These are phyloP conservation scores for Phoenicopterus ruber DNA, from an alignment of 2,113 vertebrate genomes.

Conservation along the genomic window DNA sequence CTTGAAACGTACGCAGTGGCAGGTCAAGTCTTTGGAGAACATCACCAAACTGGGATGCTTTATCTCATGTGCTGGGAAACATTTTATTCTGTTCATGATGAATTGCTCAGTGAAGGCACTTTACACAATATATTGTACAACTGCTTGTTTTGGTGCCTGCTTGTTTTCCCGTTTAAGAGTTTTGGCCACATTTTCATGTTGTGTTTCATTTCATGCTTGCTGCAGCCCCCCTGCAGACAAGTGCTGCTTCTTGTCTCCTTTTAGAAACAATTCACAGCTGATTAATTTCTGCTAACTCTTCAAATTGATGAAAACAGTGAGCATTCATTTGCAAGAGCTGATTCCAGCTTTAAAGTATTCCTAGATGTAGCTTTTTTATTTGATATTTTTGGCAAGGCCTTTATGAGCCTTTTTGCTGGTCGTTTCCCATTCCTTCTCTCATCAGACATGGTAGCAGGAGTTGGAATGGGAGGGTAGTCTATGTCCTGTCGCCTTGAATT, in stretches of 20 bases:
- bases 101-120: not conserved
- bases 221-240: not conserved
- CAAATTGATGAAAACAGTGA: not conserved
- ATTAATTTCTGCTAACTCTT: constrained; percentile 13
- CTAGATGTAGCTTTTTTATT: not conserved
- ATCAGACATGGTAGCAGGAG: not conserved
- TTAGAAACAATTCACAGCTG: constrained; percentile 29
- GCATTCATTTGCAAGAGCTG: not conserved
- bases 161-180: not conserved
- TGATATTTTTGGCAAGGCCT: not conserved
- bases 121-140: not conserved
- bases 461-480: not conserved
- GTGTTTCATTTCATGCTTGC: constrained; percentile 16
- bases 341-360: not conserved
- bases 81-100: not conserved
- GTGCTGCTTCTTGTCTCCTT: constrained; percentile 18
- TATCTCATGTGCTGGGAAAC: not conserved
- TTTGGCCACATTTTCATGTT: not conserved
- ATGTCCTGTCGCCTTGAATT: not conserved
- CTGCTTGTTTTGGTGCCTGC: constrained; percentile 20
- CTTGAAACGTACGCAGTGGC: not conserved
- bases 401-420: not conserved
- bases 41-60: not conserved
- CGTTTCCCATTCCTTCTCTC: not conserved
- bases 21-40: not conserved